Evolutionary conservation across 2,888 invertebrate species (phyloP), one percentile per base, ranked within the genome.

Genomic region (Autographa gamma): DNA sequence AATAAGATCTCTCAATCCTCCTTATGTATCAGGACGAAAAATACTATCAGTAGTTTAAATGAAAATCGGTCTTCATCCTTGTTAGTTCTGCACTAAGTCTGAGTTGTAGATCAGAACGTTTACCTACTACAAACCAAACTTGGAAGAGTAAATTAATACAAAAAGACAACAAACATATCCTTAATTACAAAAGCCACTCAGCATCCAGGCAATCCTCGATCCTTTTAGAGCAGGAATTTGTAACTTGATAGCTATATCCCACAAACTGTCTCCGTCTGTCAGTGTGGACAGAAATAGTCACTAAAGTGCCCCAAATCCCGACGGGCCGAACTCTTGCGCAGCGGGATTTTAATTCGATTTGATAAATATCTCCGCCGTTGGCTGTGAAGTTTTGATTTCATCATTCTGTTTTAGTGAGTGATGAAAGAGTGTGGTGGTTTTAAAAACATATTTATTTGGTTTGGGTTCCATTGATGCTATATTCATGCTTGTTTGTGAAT

Each of bases 271-370:
- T 77, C 58, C 52, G 73, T 77, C 67, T 76, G 71, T 77, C 79
- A 77, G 68, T 25, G 16, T 1, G 19, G 7, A 58, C 82, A 72
- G 66, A 80, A 83, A 83, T 83, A 83, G 82, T 73, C 56, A 18
- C 69, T 70, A 75, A 83, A 84, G 77, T 83, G 84, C 64, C 73
- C 71, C 67, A 76, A 80, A 78, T 81, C 84, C 80, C 83, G 60
- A 69, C 76, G 84, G 79, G 72, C 76, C 72, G 52, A 66, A 83
- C 82, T 83, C 83, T 72, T 81, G 80, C 83, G 83, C 83, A 81
- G 60, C 64, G 54, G 79, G 54, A 56, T 81, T 79, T 77, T 77
- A 81, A 76, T 79, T 77, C 64, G 60, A 32, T 71, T 73, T 83
- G 83, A 82, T 81, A 81, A 81, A 82, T 77, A 59, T 61, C 70